Base-by-base conservation (phyloP, 2,797 vertebrate species). In the Hapalemur alaotrensis region DNA sequence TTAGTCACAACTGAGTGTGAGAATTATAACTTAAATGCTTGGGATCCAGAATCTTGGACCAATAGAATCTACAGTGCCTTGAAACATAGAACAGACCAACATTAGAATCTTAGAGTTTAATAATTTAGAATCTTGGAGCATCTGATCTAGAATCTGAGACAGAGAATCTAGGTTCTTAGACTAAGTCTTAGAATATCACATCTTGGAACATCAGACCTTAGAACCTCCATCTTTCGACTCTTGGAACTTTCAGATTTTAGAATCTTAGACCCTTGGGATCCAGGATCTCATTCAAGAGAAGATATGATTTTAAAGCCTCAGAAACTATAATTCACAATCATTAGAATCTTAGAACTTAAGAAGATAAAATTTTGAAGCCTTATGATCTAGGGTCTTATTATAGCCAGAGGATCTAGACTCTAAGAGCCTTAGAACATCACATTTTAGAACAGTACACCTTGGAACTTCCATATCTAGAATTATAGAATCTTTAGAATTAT, bases 181-280 rank as follows among this genome's bases (percentile, higher is more conserved):
- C 50, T 92, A 89, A 59, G 43, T 78, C 93, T 96, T 92, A 96
- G 78, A 95, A 90, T 38, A 89, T 76, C 75, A 57, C 32, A 89
- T 75, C 75, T 93, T 83, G 93, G 50, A 80, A 73, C 54, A 87
- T 89, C 69, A 82, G 72, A 90, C 38, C 65, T 96, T 84, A 86
- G 82, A 94, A 88, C 18, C 32, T 63, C 43, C 28, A 20, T 61
- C 67, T 94, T 90, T 57, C 88, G 32, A 94, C 50, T 91, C 67
- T 72, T 78, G 72, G 73, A 95, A 83, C 22, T 84, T 96, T 83
- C 79, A 94, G 86, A 94, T 93, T 97, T 46, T 93, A 94, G 75
- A 95, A 87, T 87, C 72, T 73, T 78, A 52, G 65, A 65, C 22
- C 28, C 73, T 90, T 93, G 63, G 46, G 92, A 83, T 90, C 15